Evolutionary conservation across 2,797 vertebrate genomes (phyloP).

Genomic region (Xenentodon cancila): DNA sequence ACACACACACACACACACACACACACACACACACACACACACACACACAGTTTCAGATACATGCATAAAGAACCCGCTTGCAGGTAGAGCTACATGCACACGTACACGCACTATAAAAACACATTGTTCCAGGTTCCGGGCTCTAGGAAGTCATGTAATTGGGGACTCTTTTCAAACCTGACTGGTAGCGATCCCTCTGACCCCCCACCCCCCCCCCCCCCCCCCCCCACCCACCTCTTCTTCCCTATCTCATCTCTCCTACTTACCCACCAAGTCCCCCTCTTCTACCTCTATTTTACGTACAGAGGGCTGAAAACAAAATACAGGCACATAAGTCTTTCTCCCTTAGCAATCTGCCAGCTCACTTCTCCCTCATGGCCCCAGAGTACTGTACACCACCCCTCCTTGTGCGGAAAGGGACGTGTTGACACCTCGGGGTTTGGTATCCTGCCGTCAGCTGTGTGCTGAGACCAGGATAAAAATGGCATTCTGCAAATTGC

Average conservation of each 20-base stretch:
- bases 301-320: slow-evolving; percentile 55
- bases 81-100: slow-evolving; percentile 15
- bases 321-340: slow-evolving; percentile 23
- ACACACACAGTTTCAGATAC: slow-evolving; percentile 9
- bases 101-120: slow-evolving; percentile 25
- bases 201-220: slow-evolving; percentile 45
- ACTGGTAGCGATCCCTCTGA: slow-evolving; percentile 74
- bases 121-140: slow-evolving; percentile 69
- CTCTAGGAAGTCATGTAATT: slow-evolving; percentile 89
- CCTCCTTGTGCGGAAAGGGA: slow-evolving; percentile 31
- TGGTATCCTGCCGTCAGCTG: slow-evolving; percentile 26
- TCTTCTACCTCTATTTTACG: slow-evolving; percentile 53
- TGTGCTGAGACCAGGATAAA: slow-evolving; percentile 16
- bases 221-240: slow-evolving; percentile 16
- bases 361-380: slow-evolving; percentile 27
- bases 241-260: slow-evolving; percentile 35
- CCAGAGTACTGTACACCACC: slow-evolving; percentile 7
- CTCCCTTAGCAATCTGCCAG: slow-evolving; percentile 31
- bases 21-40: background rate
- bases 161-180: slow-evolving; percentile 83
- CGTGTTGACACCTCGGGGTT: slow-evolving; percentile 53
- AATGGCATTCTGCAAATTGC: slow-evolving; percentile 34
- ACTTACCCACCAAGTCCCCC: slow-evolving; percentile 34
- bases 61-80: slow-evolving; percentile 10
- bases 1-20: background rate